Conservation (phyloP, 2,113 vertebrate species). For the Heterotilapia buettikoferi region DNA sequence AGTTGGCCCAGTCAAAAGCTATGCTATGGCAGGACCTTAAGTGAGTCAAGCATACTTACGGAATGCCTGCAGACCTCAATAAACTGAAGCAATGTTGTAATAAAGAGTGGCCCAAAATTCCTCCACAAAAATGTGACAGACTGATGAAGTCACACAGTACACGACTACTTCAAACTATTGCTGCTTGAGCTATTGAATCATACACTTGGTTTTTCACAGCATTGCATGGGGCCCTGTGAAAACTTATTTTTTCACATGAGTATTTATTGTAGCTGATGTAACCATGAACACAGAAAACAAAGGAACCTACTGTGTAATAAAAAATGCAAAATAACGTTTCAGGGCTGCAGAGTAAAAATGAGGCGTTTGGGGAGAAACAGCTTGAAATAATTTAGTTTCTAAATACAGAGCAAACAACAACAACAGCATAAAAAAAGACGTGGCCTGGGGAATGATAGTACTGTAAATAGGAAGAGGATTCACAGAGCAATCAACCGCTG, state of each 20-base stretch:
- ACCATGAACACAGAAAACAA: background rate
- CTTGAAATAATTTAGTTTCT: slow-evolving; percentile 9
- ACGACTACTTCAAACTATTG: background rate
- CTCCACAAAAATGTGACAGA: background rate
- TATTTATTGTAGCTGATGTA: background rate
- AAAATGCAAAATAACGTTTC: background rate
- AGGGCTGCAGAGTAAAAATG: background rate
- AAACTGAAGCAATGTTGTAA: background rate
- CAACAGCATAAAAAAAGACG: background rate
- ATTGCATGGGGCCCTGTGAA: background rate
- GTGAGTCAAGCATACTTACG: background rate
- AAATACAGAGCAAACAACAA: background rate
- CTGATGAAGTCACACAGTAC: background rate
- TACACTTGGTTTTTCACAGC: background rate
- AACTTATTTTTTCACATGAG: background rate
- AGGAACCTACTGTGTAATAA: background rate
- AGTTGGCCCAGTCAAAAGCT: background rate
- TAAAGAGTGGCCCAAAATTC: background rate
- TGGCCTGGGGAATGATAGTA: background rate
- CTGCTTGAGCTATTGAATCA: background rate
- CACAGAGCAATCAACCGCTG: background rate
- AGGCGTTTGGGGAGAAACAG: background rate
- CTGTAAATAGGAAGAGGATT: background rate
- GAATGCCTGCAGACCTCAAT: background rate
- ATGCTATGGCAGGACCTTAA: background rate